Evolutionary conservation across 2,113 vertebrate species (phyloP).

Genomic region (Brachirus orientalis): DNA sequence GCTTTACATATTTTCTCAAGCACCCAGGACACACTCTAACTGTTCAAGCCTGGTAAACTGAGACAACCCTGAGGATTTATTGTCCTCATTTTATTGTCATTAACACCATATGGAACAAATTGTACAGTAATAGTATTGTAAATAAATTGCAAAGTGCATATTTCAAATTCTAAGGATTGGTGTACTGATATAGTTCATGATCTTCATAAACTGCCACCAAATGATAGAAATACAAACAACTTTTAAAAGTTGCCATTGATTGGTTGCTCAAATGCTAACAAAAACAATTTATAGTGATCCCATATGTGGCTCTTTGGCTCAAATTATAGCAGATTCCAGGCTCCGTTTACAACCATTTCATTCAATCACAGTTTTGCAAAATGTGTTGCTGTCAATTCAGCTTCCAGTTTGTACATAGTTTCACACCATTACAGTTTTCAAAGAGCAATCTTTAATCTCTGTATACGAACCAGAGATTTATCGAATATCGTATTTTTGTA

Average conservation of each 20-base stretch:
- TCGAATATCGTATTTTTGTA: background rate
- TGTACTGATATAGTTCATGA: conserved; percentile 19
- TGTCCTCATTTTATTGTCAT: conserved; percentile 49
- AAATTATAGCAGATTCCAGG: background rate
- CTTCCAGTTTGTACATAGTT: background rate
- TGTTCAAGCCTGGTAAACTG: conserved; percentile 19
- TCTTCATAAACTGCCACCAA: conserved; percentile 29
- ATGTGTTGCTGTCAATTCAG: no score
- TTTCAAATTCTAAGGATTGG: conserved; percentile 33
- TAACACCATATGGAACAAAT: conserved; percentile 54
- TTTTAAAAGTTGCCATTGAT: conserved; percentile 30
- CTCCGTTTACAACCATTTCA: background rate
- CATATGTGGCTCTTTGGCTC: conserved; percentile 7
- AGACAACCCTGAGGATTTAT: conserved; percentile 41
- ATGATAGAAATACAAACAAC: conserved; percentile 24
- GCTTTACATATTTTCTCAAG: conserved; percentile 45
- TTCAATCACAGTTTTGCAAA: conserved; percentile 15
- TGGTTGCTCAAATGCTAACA: conserved; percentile 25
- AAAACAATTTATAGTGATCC: conserved; percentile 32
- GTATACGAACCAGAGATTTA: background rate
- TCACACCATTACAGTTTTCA: conserved; percentile 2
- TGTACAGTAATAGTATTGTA: conserved; percentile 38
- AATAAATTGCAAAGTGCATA: conserved; percentile 47
- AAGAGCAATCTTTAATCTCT: background rate
- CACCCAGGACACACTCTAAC: conserved; percentile 13